Base-by-base conservation (phyloP, 2,113 vertebrate genomes). In the Poecile atricapillus region DNA sequence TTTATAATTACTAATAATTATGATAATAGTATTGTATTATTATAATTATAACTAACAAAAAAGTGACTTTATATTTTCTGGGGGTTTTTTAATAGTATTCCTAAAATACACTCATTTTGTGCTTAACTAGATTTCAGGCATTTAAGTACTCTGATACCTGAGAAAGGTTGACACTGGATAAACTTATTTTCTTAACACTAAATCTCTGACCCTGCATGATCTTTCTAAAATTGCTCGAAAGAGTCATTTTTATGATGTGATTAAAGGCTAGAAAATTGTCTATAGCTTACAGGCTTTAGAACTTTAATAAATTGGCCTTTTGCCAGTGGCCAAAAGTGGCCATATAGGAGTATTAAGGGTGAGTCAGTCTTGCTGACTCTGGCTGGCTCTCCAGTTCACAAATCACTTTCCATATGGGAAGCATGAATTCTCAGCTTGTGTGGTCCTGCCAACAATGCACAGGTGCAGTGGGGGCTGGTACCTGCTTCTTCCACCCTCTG, bases 371-470 rank as follows among this genome's bases (percentile, higher is more conserved):
- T 58, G 28, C 41, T 47, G 52, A 47, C 8, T 16, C 43, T 43
- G 43, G 43, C 8, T 31, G 21, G 10, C 5, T 47, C 52, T 67
- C 27, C 33, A 16, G 50, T 55, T 65, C 33, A 55, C 22, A 25
- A 47, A 37, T 13, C 13, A 16, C 25, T 16, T 25, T 56, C 35
- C 5, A 1, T 8, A 10, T 6, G 27, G 27, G 8, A 47, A 31
- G 37, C 6, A 10, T 20, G 27, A 24, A 13, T 11, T 80, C 13
- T 56, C 41, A 16, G 13, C 39, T 68, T 39, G n/a, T 68, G 63
- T 0, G 0, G 17, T 10, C 8, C 62, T 37, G n/a, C 52, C 5
- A 10, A 3, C 28, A 33, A 13, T 27, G 52, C 22, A 16, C 44
- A 47, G 28, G 1, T 47, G 28, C 13, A 15, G 5, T 13, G 25